Evolutionary conservation across 2,797 vertebrate genomes (phyloP).

Genomic region (Pseudotriccus pelzelni): DNA sequence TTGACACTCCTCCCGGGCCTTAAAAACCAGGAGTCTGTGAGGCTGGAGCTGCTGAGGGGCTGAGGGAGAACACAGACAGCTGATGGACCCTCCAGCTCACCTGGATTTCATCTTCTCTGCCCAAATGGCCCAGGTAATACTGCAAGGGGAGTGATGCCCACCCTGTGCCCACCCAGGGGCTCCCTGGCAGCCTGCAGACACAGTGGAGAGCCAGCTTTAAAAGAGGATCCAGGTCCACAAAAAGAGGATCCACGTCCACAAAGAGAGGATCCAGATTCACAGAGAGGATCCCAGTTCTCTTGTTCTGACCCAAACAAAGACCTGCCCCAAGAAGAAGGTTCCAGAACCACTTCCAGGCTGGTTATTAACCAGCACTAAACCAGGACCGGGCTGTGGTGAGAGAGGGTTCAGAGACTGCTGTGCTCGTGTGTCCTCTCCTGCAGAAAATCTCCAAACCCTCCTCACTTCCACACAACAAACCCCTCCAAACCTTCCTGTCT

Average conservation of each 20-base stretch:
- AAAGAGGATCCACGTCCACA: too few relatives aligned
- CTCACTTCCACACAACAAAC: neutral
- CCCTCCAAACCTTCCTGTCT: neutral
- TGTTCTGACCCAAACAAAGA: neutral
- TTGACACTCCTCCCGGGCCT: neutral
- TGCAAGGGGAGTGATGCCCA: neutral
- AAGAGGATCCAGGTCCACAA: neutral
- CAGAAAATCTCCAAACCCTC: neutral
- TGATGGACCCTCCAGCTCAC: neutral
- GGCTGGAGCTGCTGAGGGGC: neutral
- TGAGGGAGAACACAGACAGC: fast-evolving
- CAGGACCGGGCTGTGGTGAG: neutral
- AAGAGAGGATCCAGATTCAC: too few relatives aligned
- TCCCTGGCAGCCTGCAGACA: neutral
- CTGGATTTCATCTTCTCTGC: neutral
- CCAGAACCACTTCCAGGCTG: neutral
- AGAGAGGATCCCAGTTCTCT: neutral
- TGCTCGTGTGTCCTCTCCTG: neutral
- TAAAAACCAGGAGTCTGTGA: neutral
- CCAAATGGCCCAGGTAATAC: neutral
- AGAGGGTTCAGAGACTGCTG: neutral
- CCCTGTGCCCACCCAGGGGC: neutral
- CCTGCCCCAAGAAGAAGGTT: neutral
- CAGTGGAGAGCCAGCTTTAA: neutral
- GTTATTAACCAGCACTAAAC: neutral